Conservation (phyloP, 1,140 invertebrate genomes). For the Drosophila kikkawai region DNA sequence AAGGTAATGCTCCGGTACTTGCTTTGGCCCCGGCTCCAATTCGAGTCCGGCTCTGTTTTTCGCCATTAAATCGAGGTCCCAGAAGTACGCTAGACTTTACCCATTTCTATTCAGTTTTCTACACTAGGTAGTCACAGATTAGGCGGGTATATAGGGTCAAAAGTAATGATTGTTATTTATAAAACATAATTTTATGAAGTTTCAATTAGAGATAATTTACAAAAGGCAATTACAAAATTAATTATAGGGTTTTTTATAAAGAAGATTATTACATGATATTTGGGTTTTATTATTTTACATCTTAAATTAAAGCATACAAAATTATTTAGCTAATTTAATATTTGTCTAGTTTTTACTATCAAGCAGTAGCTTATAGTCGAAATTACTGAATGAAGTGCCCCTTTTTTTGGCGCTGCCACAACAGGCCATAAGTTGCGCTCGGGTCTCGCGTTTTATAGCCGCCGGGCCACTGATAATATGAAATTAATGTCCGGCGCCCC, state of each 20-base stretch:
- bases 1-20: slow-evolving; percentile 45
- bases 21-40: slow-evolving; percentile 34
- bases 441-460: slow-evolving; percentile 66
- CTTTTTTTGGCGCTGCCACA: slow-evolving; percentile 18
- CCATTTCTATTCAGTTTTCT: slow-evolving; percentile 31
- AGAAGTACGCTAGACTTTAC: slow-evolving; percentile 58
- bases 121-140: neutral
- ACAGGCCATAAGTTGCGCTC: slow-evolving; percentile 39
- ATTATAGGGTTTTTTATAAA: neutral
- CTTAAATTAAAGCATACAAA: neutral
- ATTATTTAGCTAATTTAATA: neutral
- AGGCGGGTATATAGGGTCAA: slow-evolving; percentile 7
- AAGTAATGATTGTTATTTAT: neutral
- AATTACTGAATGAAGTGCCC: too few species aligned
- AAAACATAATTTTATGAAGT: neutral
- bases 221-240: neutral
- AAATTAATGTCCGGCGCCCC: slow-evolving; percentile 66
- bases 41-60: slow-evolving; percentile 33
- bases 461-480: slow-evolving; percentile 72
- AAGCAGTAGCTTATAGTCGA: neutral
- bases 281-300: neutral
- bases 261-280: too few species aligned
- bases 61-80: slow-evolving; percentile 72
- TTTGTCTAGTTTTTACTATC: neutral
- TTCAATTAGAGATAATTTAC: too few species aligned